These are phyloP conservation scores for Nomada ferruginata DNA, from an alignment of 2,888 invertebrate species.

Conservation along the genomic window DNA sequence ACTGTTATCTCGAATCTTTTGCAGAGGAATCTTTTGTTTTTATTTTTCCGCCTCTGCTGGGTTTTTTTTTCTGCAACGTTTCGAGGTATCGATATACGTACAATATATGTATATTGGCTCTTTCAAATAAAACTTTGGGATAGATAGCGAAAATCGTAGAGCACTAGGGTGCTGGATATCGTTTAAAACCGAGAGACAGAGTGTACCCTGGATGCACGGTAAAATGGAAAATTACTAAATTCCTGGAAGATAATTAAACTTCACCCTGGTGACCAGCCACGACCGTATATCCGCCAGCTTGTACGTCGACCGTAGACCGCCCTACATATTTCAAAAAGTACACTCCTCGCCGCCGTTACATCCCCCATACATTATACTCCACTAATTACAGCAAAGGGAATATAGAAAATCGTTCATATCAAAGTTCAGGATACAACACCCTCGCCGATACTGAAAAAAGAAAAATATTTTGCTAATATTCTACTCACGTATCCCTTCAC, in stretches of 20 bases:
- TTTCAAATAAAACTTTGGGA: too few species aligned
- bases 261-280: slow-evolving; percentile 21
- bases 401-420: background rate
- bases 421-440: background rate
- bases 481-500: background rate
- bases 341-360: too few species aligned
- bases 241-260: slow-evolving; percentile 63
- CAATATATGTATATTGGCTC: too few species aligned
- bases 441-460: too few species aligned
- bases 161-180: background rate
- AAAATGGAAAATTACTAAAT: slow-evolving; percentile 60
- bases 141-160: background rate
- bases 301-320: background rate
- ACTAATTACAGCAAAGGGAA: background rate
- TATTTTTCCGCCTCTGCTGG: background rate
- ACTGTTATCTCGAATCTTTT: slow-evolving; percentile 15
- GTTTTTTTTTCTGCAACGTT: background rate
- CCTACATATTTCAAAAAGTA: slow-evolving; percentile 10
- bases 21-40: background rate
- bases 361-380: background rate
- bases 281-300: slow-evolving; percentile 15
- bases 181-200: slow-evolving; percentile 36
- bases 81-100: background rate
- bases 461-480: background rate
- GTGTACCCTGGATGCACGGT: slow-evolving; percentile 21